These are phyloP conservation scores for Polydrusus pterygomalis DNA, from an alignment of 2,888 invertebrate species.

Conservation along the genomic window DNA sequence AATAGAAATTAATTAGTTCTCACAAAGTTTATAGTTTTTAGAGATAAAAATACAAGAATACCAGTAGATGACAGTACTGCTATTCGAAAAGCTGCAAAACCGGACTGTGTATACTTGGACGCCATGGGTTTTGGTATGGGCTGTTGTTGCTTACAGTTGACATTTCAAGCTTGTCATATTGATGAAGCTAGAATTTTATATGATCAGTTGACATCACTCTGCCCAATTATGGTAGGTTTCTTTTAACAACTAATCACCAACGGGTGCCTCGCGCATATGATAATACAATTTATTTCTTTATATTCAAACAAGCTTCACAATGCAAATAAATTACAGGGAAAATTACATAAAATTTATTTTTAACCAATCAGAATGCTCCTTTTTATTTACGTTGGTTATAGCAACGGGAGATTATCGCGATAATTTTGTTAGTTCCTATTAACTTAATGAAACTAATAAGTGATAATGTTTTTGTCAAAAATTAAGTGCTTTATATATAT, in stretches of 20 bases:
- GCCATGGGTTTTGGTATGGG: constrained; percentile 99
- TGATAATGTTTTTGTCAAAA: too few relatives aligned
- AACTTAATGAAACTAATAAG: too few relatives aligned
- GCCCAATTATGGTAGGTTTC: constrained; percentile 91
- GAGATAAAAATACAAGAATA: constrained; percentile 88
- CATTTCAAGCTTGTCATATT: constrained; percentile 98
- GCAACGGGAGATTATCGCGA: too few relatives aligned
- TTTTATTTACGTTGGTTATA: too few relatives aligned
- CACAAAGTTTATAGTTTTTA: constrained; percentile 81
- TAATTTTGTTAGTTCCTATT: too few relatives aligned
- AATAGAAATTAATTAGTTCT: constrained; percentile 19
- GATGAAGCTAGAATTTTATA: constrained; percentile 96
- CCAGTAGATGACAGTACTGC: constrained; percentile 87
- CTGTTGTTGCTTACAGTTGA: constrained; percentile 96
- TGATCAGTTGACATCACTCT: constrained; percentile 96
- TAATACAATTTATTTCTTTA: too few relatives aligned
- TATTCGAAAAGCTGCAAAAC: constrained; percentile 81
- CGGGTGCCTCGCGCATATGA: background rate
- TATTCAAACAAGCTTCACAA: too few relatives aligned
- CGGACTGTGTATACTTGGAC: constrained; percentile 97
- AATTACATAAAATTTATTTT: too few relatives aligned
- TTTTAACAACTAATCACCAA: background rate
- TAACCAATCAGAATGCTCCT: too few relatives aligned
- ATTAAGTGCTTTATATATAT: too few relatives aligned
- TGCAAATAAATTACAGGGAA: too few relatives aligned